phyloP scores from a whole-genome alignment of 2,797 vertebrate genomes.

The Lacerta viridis region DNA sequence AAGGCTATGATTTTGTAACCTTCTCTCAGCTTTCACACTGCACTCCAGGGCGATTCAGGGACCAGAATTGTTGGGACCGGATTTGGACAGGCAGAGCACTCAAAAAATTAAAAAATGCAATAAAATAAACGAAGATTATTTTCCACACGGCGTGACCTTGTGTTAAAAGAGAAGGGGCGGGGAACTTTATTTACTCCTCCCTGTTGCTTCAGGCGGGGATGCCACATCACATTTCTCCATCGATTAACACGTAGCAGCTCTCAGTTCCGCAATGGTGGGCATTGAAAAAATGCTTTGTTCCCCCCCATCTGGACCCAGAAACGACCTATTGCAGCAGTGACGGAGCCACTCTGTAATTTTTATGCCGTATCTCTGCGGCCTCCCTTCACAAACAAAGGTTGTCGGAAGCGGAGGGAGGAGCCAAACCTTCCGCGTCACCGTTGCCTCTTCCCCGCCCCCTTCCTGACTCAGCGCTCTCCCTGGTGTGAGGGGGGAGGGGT shows the following conservation, averaged over 20 bases:
- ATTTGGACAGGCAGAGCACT: not conserved
- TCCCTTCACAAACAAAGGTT: not conserved
- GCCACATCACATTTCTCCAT: not conserved
- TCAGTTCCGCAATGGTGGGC: no score
- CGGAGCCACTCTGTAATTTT: not conserved
- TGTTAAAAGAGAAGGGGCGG: not conserved
- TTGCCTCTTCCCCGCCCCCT: not conserved
- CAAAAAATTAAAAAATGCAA: not conserved
- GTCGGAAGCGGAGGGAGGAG: no score
- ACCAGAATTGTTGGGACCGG: not conserved
- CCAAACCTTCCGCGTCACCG: no score
- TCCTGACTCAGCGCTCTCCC: not conserved
- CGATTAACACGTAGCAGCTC: not conserved
- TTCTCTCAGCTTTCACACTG: not conserved
- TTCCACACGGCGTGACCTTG: not conserved
- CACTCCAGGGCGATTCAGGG: not conserved
- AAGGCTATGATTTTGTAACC: not conserved
- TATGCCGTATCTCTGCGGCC: not conserved
- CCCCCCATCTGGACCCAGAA: not conserved
- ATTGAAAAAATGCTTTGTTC: not conserved
- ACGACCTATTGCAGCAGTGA: not conserved
- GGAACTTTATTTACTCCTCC: no score
- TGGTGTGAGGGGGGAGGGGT: no score
- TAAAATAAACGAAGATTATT: not conserved
- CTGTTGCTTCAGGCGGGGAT: not conserved